phyloP scores from a whole-genome alignment of 2,797 vertebrate genomes.

The Mareca strepera region DNA sequence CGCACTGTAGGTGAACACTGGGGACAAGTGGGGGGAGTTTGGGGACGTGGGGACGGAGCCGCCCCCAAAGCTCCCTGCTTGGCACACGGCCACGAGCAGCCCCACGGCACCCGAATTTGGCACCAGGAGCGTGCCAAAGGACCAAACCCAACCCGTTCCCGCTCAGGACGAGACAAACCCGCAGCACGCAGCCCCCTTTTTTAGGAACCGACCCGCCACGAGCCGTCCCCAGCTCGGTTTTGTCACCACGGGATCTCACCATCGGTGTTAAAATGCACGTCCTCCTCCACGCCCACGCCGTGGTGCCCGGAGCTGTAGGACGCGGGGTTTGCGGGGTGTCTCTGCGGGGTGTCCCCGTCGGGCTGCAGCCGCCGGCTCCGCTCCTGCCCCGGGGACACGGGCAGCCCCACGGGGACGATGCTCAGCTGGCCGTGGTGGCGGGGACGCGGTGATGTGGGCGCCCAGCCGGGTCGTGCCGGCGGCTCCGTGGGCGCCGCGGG shows the following conservation, averaged over 20 bases:
- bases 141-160: background rate
- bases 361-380: constrained; percentile 22
- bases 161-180: background rate
- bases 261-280: constrained; percentile 80
- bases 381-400: background rate
- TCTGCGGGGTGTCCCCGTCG: background rate
- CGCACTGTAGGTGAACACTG: constrained; percentile 80
- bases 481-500: fast-evolving
- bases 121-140: background rate
- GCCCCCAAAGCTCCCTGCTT: fast-evolving
- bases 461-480: fast-evolving
- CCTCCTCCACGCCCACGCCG: constrained; percentile 84
- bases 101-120: background rate
- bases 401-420: background rate
- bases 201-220: background rate
- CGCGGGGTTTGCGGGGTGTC: constrained; percentile 14
- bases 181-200: background rate
- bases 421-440: background rate
- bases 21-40: background rate
- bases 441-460: fast-evolving
- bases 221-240: fast-evolving
- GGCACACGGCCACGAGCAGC: background rate
- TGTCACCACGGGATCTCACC: constrained; percentile 76
- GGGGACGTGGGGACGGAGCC: background rate
- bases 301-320: constrained; percentile 71